These are phyloP conservation scores for Trogon surrucura DNA, from an alignment of 2,113 vertebrate species.

Conservation along the genomic window DNA sequence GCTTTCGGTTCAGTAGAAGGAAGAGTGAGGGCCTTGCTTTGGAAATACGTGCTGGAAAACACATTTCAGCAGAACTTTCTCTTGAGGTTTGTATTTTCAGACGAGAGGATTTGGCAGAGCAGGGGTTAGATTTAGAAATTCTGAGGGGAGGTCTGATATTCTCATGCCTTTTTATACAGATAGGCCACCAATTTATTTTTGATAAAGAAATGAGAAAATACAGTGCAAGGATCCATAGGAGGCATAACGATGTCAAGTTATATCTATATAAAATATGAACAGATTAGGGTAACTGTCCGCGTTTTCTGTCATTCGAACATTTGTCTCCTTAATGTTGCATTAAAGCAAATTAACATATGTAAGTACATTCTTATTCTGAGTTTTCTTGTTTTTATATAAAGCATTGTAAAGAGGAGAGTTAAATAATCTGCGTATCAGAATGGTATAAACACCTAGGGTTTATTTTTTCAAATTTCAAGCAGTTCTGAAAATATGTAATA, in stretches of 20 bases:
- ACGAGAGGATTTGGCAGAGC: neutral
- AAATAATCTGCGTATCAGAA: neutral
- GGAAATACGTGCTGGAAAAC: neutral
- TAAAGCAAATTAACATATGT: neutral
- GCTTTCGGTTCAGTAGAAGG: neutral
- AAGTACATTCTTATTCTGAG: neutral
- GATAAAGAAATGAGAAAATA: neutral
- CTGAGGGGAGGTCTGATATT: neutral
- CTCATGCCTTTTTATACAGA: neutral
- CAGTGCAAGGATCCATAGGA: neutral
- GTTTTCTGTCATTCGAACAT: neutral
- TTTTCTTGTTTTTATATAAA: neutral
- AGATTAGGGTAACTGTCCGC: neutral
- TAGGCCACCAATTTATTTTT: neutral
- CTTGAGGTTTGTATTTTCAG: neutral
- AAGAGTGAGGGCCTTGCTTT: neutral
- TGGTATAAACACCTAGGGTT: neutral
- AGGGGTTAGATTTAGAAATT: neutral
- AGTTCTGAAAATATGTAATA: neutral
- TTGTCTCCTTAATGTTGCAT: neutral
- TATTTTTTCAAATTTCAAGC: neutral
- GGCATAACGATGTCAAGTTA: neutral
- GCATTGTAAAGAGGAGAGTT: neutral
- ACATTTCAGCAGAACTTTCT: neutral
- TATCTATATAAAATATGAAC: neutral